Conservation (phyloP, 2,888 invertebrate species). For the Odontomyia ornata region DNA sequence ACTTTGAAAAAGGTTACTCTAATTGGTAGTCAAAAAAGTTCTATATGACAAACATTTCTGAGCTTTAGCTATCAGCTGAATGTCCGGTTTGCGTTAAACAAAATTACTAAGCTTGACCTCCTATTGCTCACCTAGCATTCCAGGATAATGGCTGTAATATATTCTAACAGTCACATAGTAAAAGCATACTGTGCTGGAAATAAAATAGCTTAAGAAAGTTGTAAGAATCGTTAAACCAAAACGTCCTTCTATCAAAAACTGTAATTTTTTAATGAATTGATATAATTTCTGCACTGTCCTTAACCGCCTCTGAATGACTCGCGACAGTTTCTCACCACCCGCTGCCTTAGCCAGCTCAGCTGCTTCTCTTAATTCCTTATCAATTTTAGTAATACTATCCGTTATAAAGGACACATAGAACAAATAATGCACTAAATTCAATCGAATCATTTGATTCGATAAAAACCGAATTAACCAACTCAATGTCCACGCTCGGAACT, state of each 20-base stretch:
- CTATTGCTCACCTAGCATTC: slow-evolving; percentile 10
- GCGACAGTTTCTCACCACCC: background rate
- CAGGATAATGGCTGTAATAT: background rate
- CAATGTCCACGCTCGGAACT: background rate
- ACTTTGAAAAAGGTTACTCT: no score
- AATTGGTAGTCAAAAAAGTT: no score
- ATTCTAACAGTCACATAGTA: slow-evolving; percentile 25
- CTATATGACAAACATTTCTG: background rate
- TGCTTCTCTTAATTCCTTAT: background rate
- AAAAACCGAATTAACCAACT: slow-evolving; percentile 34
- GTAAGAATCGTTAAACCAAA: slow-evolving; percentile 13
- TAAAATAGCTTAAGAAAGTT: slow-evolving; percentile 30
- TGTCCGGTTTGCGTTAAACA: background rate
- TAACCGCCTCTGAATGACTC: background rate
- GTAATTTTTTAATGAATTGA: slow-evolving; percentile 9
- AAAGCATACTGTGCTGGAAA: slow-evolving; percentile 14
- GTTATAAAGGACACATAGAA: slow-evolving; percentile 12
- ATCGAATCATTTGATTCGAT: slow-evolving; percentile 39
- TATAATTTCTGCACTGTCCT: background rate
- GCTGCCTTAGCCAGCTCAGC: background rate
- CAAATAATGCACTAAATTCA: slow-evolving; percentile 20
- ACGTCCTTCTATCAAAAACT: slow-evolving; percentile 9
- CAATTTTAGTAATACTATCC: slow-evolving; percentile 18
- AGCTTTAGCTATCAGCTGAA: background rate
- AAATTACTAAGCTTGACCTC: no score